Evolutionary conservation across 2,113 vertebrate genomes (phyloP), one percentile per base, ranked within the genome.

Genomic region (Ictalurus furcatus): DNA sequence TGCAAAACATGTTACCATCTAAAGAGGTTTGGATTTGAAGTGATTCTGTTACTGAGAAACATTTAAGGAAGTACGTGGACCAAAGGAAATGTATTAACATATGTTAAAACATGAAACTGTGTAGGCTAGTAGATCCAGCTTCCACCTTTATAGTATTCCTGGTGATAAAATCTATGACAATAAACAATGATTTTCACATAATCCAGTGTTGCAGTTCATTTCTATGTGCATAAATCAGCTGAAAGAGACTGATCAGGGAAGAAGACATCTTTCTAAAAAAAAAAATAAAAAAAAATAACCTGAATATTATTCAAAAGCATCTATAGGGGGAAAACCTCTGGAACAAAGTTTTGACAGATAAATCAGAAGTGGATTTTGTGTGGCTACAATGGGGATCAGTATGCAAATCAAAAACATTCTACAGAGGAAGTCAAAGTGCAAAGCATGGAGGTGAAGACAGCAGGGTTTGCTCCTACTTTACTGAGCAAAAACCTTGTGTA

Each of bases 1-100:
- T 56, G 23, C 67, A 88, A 88, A 85, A 88, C 40, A 56, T 84
- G 58, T 65, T 67, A 67, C 73, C 52, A 69, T 85, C 21, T 67
- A 78, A 79, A 85, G 4, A 65, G 84, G 67, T 89, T 30, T 74
- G 69, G 67, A 73, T 25, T 44, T 73, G 52, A 73, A 37, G 28
- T 48, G 23, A 25, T 78, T 25, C 52, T 74, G 67, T 23, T 13
- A 8, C 30, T 56, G 34, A 21, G 25, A 74, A 76, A 52, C n/a
- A 34, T 71, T 71, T 34, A 23, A 23, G 56, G 69, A 13, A 74
- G 34, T 59, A 58, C 74, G 34, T 28, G 48, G 14, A 37, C 30
- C 16, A 52, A 76, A 48, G 28, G 34, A 83, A 83, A 16, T 6
- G 30, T 40, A 83, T 6, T 30, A 30, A 56, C 14, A 34, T 34